phyloP scores from a whole-genome alignment of 2,888 invertebrate species.

The Ellobium chinense region DNA sequence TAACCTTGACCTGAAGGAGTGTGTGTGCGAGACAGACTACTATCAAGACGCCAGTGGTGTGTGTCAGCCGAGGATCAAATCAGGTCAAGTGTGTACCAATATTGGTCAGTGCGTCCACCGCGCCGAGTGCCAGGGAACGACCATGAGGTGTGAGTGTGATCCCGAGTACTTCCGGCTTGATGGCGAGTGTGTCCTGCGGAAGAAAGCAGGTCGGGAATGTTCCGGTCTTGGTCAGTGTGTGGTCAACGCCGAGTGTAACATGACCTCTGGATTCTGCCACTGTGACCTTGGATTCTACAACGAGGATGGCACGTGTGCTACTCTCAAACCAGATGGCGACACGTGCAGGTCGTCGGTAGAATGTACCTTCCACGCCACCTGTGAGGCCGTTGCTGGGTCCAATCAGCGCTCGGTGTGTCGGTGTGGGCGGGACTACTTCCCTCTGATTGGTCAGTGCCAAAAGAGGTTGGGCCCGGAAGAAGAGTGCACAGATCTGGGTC shows the following conservation, averaged over 20 bases:
- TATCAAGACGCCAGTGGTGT: constrained; percentile 9
- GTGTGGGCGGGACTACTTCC: constrained; percentile 3
- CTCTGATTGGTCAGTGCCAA: background rate
- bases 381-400: background rate
- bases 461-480: constrained; percentile 14
- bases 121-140: constrained; percentile 36
- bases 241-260: constrained; percentile 44
- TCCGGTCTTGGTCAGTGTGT: constrained; percentile 44
- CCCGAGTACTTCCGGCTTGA: constrained; percentile 33
- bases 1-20: constrained; percentile 19
- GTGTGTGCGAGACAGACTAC: constrained; percentile 36
- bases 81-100: constrained; percentile 31
- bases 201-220: constrained; percentile 43
- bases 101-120: constrained; percentile 45
- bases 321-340: constrained; percentile 15
- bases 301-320: constrained; percentile 35
- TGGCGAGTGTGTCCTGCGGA: constrained; percentile 1
- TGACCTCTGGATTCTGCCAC: constrained; percentile 38
- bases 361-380: constrained; percentile 26
- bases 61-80: constrained; percentile 41
- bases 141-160: constrained; percentile 33
- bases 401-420: background rate
- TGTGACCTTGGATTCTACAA: constrained; percentile 41
- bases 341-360: constrained; percentile 28
- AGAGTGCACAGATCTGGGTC: constrained; percentile 27